These are phyloP conservation scores for Sander lucioperca DNA, from an alignment of 2,113 vertebrate species.

Conservation along the genomic window DNA sequence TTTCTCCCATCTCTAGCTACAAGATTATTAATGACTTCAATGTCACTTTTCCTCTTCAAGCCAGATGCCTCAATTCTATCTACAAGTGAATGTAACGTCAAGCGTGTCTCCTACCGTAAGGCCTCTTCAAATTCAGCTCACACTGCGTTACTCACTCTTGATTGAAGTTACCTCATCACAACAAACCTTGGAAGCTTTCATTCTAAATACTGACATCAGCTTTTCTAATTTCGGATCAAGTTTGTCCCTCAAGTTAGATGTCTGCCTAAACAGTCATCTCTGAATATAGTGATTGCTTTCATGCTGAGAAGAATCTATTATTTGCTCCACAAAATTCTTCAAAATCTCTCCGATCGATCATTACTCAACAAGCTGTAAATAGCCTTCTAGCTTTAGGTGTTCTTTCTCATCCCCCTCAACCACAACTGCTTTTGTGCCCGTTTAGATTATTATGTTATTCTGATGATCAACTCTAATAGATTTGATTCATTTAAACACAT, in stretches of 20 bases:
- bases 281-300: slow-evolving; percentile 55
- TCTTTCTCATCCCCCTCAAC: slow-evolving; percentile 4
- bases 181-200: slow-evolving; percentile 19
- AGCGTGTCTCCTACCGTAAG: slow-evolving; percentile 1
- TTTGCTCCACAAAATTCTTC: slow-evolving; percentile 15
- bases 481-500: slow-evolving; percentile 16
- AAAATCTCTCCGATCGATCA: slow-evolving; percentile 14
- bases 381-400: not conserved
- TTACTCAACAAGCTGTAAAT: slow-evolving; percentile 5
- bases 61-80: slow-evolving; percentile 31
- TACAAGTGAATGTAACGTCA: slow-evolving; percentile 40
- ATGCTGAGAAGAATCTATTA: slow-evolving; percentile 37
- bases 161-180: slow-evolving; percentile 8
- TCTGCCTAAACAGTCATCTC: slow-evolving; percentile 36
- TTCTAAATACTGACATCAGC: slow-evolving; percentile 31
- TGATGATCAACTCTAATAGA: slow-evolving; percentile 27
- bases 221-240: slow-evolving; percentile 6
- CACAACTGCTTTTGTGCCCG: slow-evolving; percentile 38
- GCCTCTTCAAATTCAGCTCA: slow-evolving; percentile 23
- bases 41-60: slow-evolving; percentile 22
- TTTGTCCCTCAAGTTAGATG: slow-evolving; percentile 32
- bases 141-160: not conserved
- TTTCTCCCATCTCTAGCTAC: slow-evolving; percentile 45
- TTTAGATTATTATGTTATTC: slow-evolving; percentile 38
- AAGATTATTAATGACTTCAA: slow-evolving; percentile 14